Evolutionary conservation across 2,797 vertebrate species (phyloP), one percentile per base, ranked within the genome.

Genomic region (Diplodus puntazzo): DNA sequence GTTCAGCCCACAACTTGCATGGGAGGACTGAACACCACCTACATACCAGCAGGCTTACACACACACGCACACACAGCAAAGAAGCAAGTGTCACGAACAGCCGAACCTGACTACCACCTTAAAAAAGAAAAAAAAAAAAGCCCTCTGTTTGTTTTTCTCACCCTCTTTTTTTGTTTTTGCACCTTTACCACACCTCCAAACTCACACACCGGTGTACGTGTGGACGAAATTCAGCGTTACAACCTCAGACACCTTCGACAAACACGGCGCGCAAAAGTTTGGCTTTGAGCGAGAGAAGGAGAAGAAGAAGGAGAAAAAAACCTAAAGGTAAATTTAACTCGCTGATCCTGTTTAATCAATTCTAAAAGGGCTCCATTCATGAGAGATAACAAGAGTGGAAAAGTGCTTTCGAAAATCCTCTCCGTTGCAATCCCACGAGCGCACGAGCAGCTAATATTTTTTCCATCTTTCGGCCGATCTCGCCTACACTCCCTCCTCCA

Each of bases 1-100:
- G 79, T 85, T 87, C 88, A 92, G 89, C 92, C 90, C 89, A 93
- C 91, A 93, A 92, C 91, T 77, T 89, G 85, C 79, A 83, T 12
- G 70, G 90, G 84, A 91, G 85, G 85, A 89, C 46, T 62, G 74
- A 91, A 75, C 59, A 84, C 88, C 91, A 85, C 93, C 91, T 83
- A 92, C 91, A 88, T 87, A 88, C 81, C 86, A 87, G 81, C 80
- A 81, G 77, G 79, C 90, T 69, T 20, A 71, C 74, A 81, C 83
- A 80, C 60, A 73, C 70, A 69, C 25, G 55, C 60, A 69, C 25
- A 52, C 42, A 74, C 21, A 46, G 63, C 58, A 20, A 78, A 66
- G 65, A 84, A 57, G 59, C 70, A 75, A 86, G 74, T 75, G 65
- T 85, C 49, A 78, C 71, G 5, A 74, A 55, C 66, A 30, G 60